phyloP scores from a whole-genome alignment of 2,888 invertebrate species.

The Dicyrtoma fusca region DNA sequence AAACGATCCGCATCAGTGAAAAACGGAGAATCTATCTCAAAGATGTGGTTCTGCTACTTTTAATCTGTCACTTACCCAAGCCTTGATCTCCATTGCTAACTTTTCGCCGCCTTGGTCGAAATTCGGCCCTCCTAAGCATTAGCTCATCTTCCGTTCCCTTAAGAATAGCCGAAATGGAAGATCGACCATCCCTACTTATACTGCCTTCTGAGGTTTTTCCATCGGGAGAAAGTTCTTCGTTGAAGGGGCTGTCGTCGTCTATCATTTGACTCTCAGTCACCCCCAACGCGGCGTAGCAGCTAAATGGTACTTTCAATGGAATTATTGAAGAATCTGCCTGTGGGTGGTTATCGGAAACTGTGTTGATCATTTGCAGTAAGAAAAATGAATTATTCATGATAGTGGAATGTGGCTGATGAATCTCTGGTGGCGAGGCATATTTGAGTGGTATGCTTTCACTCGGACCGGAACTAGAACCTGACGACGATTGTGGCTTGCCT shows the following conservation, averaged over 20 bases:
- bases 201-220: conserved; percentile 7
- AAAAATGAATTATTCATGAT: conserved; percentile 95
- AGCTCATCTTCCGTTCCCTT: neutral
- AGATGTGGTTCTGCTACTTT: neutral
- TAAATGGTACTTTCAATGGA: conserved; percentile 47
- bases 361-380: conserved; percentile 64
- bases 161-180: neutral
- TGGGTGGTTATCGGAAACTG: conserved; percentile 38
- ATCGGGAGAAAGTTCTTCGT: conserved; percentile 26
- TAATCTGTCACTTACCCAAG: conserved; percentile 37
- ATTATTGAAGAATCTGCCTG: conserved; percentile 28
- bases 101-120: conserved; percentile 43
- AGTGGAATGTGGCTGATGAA: conserved; percentile 64
- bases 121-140: neutral
- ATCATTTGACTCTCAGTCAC: conserved; percentile 48
- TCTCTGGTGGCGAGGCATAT: conserved; percentile 54
- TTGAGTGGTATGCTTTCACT: conserved; percentile 58
- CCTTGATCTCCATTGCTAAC: conserved; percentile 53
- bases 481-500: conserved; percentile 39
- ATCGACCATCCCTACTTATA: neutral
- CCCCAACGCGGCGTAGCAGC: conserved; percentile 49
- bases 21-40: neutral
- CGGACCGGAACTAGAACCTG: conserved; percentile 59
- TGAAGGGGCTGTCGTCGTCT: conserved; percentile 42
- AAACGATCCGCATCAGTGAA: conserved; percentile 43